Conservation (phyloP, 1,140 invertebrate species). For the Anoplophora glabripennis region DNA sequence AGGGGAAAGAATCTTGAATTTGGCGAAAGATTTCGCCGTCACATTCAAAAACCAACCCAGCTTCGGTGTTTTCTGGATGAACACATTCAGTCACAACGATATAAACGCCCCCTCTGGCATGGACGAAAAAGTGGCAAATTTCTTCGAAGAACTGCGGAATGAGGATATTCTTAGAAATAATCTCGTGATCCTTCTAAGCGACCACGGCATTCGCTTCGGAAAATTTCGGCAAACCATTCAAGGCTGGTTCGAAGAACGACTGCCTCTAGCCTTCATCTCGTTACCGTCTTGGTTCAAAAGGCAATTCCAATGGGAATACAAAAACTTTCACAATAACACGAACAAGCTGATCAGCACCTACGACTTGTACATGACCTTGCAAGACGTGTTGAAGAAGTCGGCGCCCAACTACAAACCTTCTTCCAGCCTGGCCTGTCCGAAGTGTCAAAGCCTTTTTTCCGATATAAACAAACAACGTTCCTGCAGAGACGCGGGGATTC, state of each 20-base stretch:
- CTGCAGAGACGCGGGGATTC: constrained; percentile 61
- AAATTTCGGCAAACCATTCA: constrained; percentile 64
- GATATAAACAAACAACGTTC: constrained; percentile 62
- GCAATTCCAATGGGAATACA: constrained; percentile 55
- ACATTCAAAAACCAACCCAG: constrained; percentile 57
- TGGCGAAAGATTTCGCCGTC: constrained; percentile 59
- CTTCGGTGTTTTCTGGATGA: constrained; percentile 73
- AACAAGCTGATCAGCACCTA: constrained; percentile 68
- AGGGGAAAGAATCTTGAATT: constrained; percentile 59
- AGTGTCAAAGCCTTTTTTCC: constrained; percentile 66
- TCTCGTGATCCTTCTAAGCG: constrained; percentile 71
- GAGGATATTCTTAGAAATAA: constrained; percentile 57
- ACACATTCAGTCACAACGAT: constrained; percentile 64
- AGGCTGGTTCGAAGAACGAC: constrained; percentile 81
- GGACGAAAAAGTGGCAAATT: constrained; percentile 54
- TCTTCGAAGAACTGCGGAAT: constrained; percentile 49
- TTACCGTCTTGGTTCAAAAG: constrained; percentile 66
- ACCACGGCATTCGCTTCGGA: constrained; percentile 83
- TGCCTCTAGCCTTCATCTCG: constrained; percentile 75
- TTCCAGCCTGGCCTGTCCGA: constrained; percentile 55
- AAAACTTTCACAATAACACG: constrained; percentile 64
- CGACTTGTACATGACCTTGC: constrained; percentile 67
- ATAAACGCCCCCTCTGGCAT: constrained; percentile 59
- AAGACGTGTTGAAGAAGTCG: constrained; percentile 49
- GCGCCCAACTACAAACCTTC: constrained; percentile 48